Base-by-base conservation (phyloP, 2,113 vertebrate genomes). In the Colossoma macropomum region DNA sequence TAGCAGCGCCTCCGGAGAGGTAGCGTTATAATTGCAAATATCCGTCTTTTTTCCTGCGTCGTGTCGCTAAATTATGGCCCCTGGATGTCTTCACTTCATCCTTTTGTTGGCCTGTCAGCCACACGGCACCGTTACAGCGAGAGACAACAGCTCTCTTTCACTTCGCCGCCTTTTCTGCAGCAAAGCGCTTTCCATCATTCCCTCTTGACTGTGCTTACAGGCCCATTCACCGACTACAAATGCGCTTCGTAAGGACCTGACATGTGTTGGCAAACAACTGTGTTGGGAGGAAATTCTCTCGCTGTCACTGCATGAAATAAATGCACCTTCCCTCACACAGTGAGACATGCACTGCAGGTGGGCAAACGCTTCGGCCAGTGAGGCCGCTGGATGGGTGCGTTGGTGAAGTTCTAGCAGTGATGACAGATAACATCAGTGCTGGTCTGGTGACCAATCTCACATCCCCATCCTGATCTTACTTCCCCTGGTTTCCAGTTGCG, bases 81-180 rank as follows among this genome's bases (percentile, higher is more conserved):
- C 30, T 62, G 56, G 56, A 76, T 62, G 74, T 76, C 74, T 76
- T 76, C 74, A 76, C 54, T 34, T 11, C 52, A 19, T 32, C 27
- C 32, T 15, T 60, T 76, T 60, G 54, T n/a, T 23, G 30, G 32
- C 32, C 52, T 50, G 74, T 62, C 54, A 59, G 28, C 17, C 10
- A 34, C 52, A 21, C 19, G 21, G 30, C 66, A 45, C 34, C 11
- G 68, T 62, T 71, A 71, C 34, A 23, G 74, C 1, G 21, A n/a
- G 73, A 75, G 28, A 56, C 68, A 41, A 56, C 68, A n/a, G 68
- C 41, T n/a, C 34, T 71, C 68, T 45, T 71, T 71, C 68, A 45
- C 38, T 45, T 38, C 68, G 25, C 21, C 68, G 23, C 41, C 38
- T 71, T 45, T 71, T 56, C 27, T 25, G 56, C 54, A 56, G 54